These are phyloP conservation scores for Camptogramma bilineatum DNA, from an alignment of 2,888 invertebrate species.

Conservation along the genomic window DNA sequence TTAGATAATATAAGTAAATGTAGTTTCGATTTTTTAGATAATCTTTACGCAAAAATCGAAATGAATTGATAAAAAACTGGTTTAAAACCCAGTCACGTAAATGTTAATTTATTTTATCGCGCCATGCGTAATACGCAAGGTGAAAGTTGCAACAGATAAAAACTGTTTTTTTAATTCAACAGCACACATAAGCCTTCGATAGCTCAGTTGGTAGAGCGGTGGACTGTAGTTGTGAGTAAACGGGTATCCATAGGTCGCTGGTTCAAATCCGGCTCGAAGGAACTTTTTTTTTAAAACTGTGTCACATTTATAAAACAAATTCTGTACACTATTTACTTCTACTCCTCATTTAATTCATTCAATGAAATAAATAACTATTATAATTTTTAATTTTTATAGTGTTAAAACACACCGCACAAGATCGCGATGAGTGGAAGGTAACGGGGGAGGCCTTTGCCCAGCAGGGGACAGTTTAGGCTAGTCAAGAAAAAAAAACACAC, in stretches of 20 bases:
- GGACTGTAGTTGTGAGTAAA: constrained; percentile 75
- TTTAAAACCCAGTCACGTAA: background rate
- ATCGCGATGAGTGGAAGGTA: too few relatives aligned
- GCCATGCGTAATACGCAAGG: background rate
- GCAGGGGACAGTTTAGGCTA: too few relatives aligned
- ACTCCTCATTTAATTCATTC: too few relatives aligned
- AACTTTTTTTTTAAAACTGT: constrained; percentile 45
- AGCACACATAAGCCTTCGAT: constrained; percentile 70
- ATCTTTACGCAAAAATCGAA: background rate
- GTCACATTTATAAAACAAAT: too few relatives aligned
- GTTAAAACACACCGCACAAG: too few relatives aligned
- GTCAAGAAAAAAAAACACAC: too few relatives aligned
- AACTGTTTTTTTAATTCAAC: background rate
- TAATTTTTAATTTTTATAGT: too few relatives aligned
- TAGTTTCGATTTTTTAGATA: too few relatives aligned
- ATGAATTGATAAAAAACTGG: background rate
- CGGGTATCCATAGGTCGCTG: constrained; percentile 84
- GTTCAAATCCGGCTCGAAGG: constrained; percentile 87
- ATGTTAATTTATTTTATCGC: background rate
- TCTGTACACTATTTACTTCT: too few relatives aligned
- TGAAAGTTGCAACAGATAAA: constrained; percentile 4
- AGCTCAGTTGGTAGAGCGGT: constrained; percentile 87
- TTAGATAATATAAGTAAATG: too few relatives aligned
- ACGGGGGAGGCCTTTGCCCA: too few relatives aligned
- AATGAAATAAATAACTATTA: too few relatives aligned